Conservation (phyloP, 1,140 invertebrate species). For the Zelostemma sp. region DNA sequence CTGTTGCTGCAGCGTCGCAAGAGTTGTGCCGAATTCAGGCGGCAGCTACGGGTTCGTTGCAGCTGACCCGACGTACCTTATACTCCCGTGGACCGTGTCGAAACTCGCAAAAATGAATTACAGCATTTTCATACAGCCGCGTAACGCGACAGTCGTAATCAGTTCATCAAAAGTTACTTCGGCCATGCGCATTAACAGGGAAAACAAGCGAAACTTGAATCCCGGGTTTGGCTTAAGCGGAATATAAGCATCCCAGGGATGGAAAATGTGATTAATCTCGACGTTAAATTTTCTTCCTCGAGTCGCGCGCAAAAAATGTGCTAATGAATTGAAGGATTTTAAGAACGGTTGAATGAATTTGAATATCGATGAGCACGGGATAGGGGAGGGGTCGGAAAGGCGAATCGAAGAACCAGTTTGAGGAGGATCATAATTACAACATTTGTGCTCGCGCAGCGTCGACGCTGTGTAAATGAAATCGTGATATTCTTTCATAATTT, state of each 20-base stretch:
- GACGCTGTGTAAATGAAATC: constrained; percentile 34
- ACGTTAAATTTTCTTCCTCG: too few species aligned
- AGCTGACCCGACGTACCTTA: constrained; percentile 25
- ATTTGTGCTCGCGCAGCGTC: constrained; percentile 21
- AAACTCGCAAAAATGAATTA: constrained; percentile 47
- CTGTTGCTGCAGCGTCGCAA: constrained; percentile 19
- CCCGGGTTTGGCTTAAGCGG: too few species aligned
- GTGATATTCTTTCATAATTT: constrained; percentile 37
- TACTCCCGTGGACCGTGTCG: background rate
- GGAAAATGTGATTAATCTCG: too few species aligned
- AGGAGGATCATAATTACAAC: constrained; percentile 22
- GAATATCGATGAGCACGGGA: too few species aligned
- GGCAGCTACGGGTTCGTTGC: constrained; percentile 27
- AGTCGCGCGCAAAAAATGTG: too few species aligned
- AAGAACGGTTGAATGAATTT: too few species aligned
- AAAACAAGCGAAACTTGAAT: background rate
- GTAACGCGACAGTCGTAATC: constrained; percentile 36
- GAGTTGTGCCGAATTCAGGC: constrained; percentile 36
- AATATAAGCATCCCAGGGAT: too few species aligned
- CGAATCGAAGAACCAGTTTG: constrained; percentile 6
- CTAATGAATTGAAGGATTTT: too few species aligned
- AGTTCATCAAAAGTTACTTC: constrained; percentile 34
- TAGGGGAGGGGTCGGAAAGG: too few species aligned
- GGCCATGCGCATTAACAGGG: background rate
- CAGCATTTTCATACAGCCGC: constrained; percentile 35